Evolutionary conservation across 2,113 vertebrate genomes (phyloP), one percentile per base, ranked within the genome.

Genomic region (Sula dactylatra): DNA sequence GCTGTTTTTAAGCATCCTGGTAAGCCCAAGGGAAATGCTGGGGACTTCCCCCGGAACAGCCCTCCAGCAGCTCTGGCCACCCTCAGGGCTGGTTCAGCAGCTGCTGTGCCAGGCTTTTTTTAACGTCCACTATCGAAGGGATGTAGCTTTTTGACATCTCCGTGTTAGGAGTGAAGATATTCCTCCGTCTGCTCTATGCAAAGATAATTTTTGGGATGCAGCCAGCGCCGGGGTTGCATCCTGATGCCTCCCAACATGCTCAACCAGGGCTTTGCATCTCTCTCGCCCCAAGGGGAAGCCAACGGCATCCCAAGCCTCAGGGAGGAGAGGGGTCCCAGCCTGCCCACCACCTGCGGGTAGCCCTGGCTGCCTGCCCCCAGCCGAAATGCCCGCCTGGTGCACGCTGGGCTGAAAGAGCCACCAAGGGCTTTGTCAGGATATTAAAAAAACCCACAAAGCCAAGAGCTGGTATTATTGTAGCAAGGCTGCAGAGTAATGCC

Each of bases 151-250:
- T 40, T 95, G 94, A 96, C 94, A 94, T 90, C 70, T 92, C 65
- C 1, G 9, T 90, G 86, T 74, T 78, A 84, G 80, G 91, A 96
- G 42, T 36, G 93, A 83, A 94, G 94, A 96, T 82, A 94, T 67
- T 81, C 55, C 50, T 58, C 70, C 3, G 20, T 42, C 82, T 90
- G n/a, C 70, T 95, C 69, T 4, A 0, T 42, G 69, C 56, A 91
- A 44, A 97, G 94, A 94, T 66, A 65, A 96, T 47, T 94, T 86
- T 82, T 93, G 98, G 96, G 95, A 87, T 47, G 40, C 49, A 81
- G 96, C 93, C 97, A 98, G 87, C 13, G 1, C 32, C 27, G 20
- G 17, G 44, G 45, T 22, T 2, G 0, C 74, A 55, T 50, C 82
- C 79, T 72, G 76, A 49, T 56, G 7, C 10, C 16, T 88, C 56